Evolutionary conservation across 1,140 invertebrate genomes (phyloP), one percentile per base, ranked within the genome.

Genomic region (Pogonus chalceus): DNA sequence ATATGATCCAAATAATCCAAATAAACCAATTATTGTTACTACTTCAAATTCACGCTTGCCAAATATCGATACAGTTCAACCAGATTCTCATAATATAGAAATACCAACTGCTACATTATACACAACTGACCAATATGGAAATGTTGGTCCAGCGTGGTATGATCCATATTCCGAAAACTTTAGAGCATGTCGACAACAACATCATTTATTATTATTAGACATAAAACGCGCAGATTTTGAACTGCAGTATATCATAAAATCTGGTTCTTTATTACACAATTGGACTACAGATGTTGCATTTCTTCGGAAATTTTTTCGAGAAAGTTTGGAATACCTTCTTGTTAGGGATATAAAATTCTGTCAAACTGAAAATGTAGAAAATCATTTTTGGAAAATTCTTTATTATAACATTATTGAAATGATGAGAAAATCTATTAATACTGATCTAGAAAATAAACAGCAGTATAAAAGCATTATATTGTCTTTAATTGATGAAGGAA

Each of bases 371-470:
- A 92, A 94, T 68, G 80, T 93, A 3, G 92, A 96, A 64, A 85
- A 90, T 63, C 81, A 88, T 65, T 83, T 96, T 66, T 96, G 92
- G 92, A 94, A 94, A 69, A 80, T 92, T 54, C 73, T 91, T 0
- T 96, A 90, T 70, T 90, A 96, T 65, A 91, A 92, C 67, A 83
- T 94, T 23, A 92, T 95, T 56, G 91, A 95, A 70, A 76, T 85
- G 51, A 71, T 89, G 58, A 73, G 86, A 58, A 83, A 90, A 69
- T 67, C 74, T 16, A 72, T 76, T 39, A 51, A 53, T 2, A 62
- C 67, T 51, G 73, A 77, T 53, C 62, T 74, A 2, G 66, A 69
- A 7, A 69, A 72, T 31, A 80, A 79, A 55, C 76, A 81, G 3
- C 67, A 79, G 58, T 80, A 82, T 56, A 84, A 85, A 56, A 70